These are phyloP conservation scores for Holotrichia oblita DNA, from an alignment of 1,140 invertebrate species.

Conservation along the genomic window DNA sequence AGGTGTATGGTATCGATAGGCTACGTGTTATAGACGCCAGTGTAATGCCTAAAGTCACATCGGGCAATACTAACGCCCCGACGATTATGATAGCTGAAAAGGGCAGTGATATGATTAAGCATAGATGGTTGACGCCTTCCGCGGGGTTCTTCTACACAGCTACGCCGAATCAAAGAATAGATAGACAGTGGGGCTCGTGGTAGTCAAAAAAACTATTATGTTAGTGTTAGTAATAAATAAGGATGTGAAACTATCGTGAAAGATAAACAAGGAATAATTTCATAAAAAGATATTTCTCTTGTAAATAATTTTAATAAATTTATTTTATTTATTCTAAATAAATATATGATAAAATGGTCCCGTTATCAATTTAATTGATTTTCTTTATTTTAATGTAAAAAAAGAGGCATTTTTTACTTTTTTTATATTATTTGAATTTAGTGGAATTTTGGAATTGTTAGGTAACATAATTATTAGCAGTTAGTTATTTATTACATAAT, in stretches of 20 bases:
- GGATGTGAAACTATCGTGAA: neutral
- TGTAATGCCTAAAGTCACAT: slow-evolving; percentile 78
- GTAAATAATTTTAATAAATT: too few relatives aligned
- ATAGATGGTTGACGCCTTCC: slow-evolving; percentile 66
- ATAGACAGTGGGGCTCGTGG: slow-evolving; percentile 55
- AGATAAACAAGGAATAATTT: too few relatives aligned
- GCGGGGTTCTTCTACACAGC: slow-evolving; percentile 54
- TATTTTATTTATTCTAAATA: too few relatives aligned
- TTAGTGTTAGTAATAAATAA: neutral
- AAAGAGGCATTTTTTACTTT: too few relatives aligned
- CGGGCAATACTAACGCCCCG: slow-evolving; percentile 85
- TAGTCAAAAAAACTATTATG: slow-evolving; percentile 40
- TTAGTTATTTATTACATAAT: neutral
- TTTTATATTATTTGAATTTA: too few relatives aligned
- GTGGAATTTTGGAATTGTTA: too few relatives aligned
- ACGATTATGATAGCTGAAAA: slow-evolving; percentile 87
- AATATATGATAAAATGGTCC: too few relatives aligned
- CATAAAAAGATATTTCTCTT: too few relatives aligned
- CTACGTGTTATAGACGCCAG: slow-evolving; percentile 82
- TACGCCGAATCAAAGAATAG: slow-evolving; percentile 55
- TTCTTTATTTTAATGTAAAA: too few relatives aligned
- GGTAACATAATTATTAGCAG: neutral
- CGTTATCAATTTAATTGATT: too few relatives aligned
- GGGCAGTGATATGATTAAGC: slow-evolving; percentile 81
- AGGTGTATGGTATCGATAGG: slow-evolving; percentile 76